phyloP scores from a whole-genome alignment of 2,113 vertebrate genomes.

The Epinephelus lanceolatus region DNA sequence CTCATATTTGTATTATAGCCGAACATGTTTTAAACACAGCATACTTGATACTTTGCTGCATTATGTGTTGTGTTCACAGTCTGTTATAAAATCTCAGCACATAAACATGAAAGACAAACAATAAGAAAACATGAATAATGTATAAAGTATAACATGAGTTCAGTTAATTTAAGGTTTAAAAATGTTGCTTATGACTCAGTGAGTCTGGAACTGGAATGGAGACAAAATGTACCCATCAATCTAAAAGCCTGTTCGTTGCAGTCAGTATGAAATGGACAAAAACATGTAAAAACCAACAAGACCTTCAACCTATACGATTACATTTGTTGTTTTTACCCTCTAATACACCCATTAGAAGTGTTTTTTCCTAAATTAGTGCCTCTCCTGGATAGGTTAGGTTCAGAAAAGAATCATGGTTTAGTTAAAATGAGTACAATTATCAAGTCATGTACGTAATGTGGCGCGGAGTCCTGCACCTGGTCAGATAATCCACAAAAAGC shows the following conservation, averaged over 20 bases:
- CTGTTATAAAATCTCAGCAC: not conserved
- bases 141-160: not conserved
- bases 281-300: not conserved
- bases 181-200: not conserved
- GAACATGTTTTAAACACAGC: not conserved
- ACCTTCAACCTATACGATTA: no score
- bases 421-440: no score
- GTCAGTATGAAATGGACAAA: not conserved
- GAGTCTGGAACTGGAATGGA: no score
- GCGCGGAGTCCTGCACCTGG: no score
- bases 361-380: no score
- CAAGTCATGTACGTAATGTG: no score
- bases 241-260: not conserved
- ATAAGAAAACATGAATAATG: not conserved
- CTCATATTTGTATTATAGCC: not conserved
- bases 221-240: no score
- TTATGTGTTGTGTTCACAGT: not conserved
- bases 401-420: no score
- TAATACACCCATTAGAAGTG: no score
- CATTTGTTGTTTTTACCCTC: no score
- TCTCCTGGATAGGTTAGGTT: no score
- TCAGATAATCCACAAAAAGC: no score
- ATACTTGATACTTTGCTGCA: not conserved
- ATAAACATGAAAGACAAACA: not conserved
- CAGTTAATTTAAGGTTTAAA: not conserved